These are phyloP conservation scores for Naja naja DNA, from an alignment of 2,113 vertebrate genomes.

Conservation along the genomic window DNA sequence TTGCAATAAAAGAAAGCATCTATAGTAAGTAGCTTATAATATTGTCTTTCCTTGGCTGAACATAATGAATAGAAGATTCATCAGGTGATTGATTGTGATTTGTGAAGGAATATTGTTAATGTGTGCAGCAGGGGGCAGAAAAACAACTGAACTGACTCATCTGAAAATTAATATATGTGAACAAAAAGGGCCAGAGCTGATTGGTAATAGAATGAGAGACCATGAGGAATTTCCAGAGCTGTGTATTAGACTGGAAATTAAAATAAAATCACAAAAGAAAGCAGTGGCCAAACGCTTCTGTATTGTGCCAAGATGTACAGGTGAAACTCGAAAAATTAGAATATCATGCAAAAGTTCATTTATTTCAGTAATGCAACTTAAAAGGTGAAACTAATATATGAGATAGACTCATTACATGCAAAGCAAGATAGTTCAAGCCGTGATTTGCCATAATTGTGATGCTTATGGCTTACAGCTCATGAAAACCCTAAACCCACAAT, in stretches of 20 bases:
- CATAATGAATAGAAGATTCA: neutral
- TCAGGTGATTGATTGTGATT: neutral
- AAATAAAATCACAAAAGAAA: neutral
- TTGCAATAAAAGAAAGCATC: slow-evolving; percentile 87
- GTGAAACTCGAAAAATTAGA: too few species aligned
- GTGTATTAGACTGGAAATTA: neutral
- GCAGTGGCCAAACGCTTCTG: neutral
- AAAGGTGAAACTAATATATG: too few species aligned
- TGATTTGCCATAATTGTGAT: too few species aligned
- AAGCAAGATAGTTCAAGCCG: too few species aligned
- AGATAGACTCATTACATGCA: too few species aligned
- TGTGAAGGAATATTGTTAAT: neutral
- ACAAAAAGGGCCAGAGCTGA: neutral
- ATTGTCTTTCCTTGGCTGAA: neutral
- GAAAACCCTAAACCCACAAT: too few species aligned
- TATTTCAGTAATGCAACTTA: too few species aligned
- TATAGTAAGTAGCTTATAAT: slow-evolving; percentile 79
- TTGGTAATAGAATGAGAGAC: neutral
- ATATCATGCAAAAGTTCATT: too few species aligned
- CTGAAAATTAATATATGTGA: neutral
- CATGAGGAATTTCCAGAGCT: neutral
- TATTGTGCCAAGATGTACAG: neutral
- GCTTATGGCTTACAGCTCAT: too few species aligned
- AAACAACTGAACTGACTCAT: neutral
- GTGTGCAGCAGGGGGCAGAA: neutral